Evolutionary conservation across 2,797 vertebrate species (phyloP).

Genomic region (Anisognathus igniventris): DNA sequence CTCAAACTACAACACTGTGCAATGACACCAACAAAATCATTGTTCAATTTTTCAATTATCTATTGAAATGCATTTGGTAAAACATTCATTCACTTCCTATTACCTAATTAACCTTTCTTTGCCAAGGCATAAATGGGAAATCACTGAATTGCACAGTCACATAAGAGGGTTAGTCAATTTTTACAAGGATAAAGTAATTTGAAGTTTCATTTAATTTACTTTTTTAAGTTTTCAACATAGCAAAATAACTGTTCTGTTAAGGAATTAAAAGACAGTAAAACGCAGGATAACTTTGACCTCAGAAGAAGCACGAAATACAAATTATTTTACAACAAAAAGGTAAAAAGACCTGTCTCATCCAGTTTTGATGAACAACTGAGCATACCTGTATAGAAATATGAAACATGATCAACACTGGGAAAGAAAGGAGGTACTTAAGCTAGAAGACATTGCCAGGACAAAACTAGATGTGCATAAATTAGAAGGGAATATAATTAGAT

Average conservation of each 20-base stretch:
- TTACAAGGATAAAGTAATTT: background rate
- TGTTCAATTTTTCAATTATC: background rate
- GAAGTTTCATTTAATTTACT: background rate
- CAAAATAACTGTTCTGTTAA: background rate
- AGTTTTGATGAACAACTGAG: background rate
- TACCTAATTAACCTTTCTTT: background rate
- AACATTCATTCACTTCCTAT: background rate
- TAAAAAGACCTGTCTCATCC: background rate
- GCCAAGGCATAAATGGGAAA: background rate
- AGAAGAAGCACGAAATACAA: background rate
- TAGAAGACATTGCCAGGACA: background rate
- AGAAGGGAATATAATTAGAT: background rate
- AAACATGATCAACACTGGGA: background rate
- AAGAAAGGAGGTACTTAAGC: background rate
- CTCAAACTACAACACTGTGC: background rate
- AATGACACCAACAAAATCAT: background rate
- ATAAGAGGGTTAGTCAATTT: background rate
- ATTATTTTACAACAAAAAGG: background rate
- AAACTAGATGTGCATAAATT: background rate
- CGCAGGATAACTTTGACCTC: background rate
- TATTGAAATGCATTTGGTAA: background rate
- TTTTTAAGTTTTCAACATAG: background rate
- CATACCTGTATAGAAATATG: background rate
- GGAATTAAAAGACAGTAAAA: background rate
- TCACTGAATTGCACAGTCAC: background rate